Evolutionary conservation across 2,113 vertebrate species (phyloP).

Genomic region (Macheiramphus alcinus): DNA sequence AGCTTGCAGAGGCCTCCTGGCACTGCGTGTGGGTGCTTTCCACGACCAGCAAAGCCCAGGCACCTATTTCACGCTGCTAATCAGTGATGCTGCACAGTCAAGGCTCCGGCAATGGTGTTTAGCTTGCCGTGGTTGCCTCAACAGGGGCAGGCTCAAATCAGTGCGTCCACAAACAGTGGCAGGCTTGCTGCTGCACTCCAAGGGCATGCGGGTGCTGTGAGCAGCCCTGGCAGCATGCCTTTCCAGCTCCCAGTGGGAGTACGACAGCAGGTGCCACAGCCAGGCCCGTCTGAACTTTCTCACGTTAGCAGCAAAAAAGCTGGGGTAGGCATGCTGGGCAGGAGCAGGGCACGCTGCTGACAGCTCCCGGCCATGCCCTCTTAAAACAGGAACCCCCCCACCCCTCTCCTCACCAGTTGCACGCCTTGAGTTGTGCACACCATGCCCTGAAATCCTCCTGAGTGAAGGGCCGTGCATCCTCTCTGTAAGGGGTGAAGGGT

Average conservation of each 20-base stretch:
- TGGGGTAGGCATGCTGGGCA: not conserved
- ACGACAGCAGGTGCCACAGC: fast-evolving
- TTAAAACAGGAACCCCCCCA: not conserved
- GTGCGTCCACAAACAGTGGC: not conserved
- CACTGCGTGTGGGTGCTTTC: fast-evolving
- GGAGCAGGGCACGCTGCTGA: not conserved
- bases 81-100: not conserved
- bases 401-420: not conserved
- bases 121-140: not conserved
- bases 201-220: not conserved
- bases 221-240: not conserved
- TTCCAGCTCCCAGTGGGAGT: not conserved
- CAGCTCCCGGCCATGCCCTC: not conserved
- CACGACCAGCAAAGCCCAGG: not conserved
- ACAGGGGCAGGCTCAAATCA: not conserved
- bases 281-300: not conserved
- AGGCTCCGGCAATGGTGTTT: not conserved
- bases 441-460: not conserved
- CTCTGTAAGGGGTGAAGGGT: not conserved
- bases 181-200: not conserved
- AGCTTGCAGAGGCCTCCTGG: not conserved
- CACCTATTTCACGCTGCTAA: not conserved
- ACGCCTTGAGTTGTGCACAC: not conserved
- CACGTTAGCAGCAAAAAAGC: not conserved
- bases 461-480: not conserved